These are phyloP conservation scores for Tupaia tana DNA, from an alignment of 2,113 vertebrate species.

Conservation along the genomic window DNA sequence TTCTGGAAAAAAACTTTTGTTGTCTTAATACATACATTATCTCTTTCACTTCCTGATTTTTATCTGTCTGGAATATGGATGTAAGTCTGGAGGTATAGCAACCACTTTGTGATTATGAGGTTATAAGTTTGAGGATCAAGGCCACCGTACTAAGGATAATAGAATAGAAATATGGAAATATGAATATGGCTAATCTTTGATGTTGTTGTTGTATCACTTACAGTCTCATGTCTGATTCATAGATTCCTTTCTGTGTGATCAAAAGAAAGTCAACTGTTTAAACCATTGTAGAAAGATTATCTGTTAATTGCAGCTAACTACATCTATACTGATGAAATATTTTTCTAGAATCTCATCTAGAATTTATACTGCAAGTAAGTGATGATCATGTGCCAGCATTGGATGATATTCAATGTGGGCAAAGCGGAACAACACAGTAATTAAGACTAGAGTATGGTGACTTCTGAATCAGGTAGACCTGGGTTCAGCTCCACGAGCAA, in stretches of 20 bases:
- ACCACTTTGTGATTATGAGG: neutral
- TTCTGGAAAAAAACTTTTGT: neutral
- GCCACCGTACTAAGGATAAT: neutral
- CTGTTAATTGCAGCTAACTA: neutral
- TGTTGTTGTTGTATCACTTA: neutral
- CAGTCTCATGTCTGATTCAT: neutral
- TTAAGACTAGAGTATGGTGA: neutral
- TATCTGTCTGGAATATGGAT: neutral
- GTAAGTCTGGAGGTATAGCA: neutral
- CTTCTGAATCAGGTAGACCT: neutral
- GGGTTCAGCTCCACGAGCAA: neutral
- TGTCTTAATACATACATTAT: fast-evolving
- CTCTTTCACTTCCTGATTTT: neutral
- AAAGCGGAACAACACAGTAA: too few species aligned
- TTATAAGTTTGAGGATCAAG: neutral
- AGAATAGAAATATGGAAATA: neutral
- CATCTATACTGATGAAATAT: neutral
- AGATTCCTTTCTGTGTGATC: neutral
- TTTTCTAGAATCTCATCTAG: neutral
- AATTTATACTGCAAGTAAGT: neutral
- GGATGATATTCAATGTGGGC: neutral
- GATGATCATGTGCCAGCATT: neutral
- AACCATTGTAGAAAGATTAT: neutral
- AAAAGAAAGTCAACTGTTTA: neutral
- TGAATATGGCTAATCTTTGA: neutral